phyloP scores from a whole-genome alignment of 2,797 vertebrate genomes.

The Scomberomorus guttatus region DNA sequence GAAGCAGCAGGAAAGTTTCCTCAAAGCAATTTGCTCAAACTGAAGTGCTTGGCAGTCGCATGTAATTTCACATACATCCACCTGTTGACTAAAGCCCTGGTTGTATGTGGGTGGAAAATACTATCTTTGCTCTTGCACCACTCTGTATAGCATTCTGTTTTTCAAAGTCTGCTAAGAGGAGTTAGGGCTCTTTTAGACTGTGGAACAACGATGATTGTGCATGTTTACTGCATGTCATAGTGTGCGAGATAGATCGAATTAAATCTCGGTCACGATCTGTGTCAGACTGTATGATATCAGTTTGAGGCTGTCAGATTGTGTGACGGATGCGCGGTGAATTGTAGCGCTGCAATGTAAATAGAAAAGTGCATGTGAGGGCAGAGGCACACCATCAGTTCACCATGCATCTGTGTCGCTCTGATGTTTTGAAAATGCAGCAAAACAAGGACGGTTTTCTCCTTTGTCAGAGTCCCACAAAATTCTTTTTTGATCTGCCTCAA shows the following conservation, averaged over 20 bases:
- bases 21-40: neutral
- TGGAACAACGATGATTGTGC: too few species aligned
- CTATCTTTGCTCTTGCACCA: neutral
- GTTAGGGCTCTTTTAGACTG: too few species aligned
- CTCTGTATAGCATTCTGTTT: neutral
- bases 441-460: neutral
- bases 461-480: neutral
- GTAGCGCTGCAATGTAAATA: too few species aligned
- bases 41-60: neutral
- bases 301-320: neutral
- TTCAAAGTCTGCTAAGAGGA: neutral
- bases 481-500: too few species aligned
- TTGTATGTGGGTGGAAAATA: neutral
- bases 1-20: neutral
- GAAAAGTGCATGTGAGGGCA: neutral
- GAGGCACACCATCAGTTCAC: neutral
- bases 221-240: too few species aligned
- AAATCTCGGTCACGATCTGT: too few species aligned
- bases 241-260: too few species aligned
- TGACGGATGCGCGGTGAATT: neutral
- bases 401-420: neutral
- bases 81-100: constrained; percentile 17
- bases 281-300: too few species aligned
- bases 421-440: too few species aligned
- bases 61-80: constrained; percentile 6